Conservation (phyloP, 2,113 vertebrate species). For the Eretmochelys imbricata region DNA sequence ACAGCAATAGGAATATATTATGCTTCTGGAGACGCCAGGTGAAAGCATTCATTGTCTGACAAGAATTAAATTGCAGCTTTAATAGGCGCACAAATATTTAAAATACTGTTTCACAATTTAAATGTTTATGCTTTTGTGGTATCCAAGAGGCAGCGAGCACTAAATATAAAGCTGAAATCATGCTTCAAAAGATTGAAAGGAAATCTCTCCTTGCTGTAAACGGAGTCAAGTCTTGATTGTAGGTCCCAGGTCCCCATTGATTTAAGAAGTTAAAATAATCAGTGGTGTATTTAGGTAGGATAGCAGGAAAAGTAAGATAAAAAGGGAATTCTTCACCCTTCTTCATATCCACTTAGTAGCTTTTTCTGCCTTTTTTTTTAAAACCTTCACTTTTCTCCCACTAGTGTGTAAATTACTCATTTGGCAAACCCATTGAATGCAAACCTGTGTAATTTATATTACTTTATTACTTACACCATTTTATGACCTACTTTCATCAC, state of each 20-base stretch:
- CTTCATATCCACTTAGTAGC: neutral
- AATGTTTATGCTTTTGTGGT: neutral
- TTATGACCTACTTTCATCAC: conserved; percentile 32
- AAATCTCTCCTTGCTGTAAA: neutral
- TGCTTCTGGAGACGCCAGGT: neutral
- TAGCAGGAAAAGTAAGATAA: neutral
- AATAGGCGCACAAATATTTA: neutral
- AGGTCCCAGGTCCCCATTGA: neutral
- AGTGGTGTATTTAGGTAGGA: neutral
- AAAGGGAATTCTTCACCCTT: neutral
- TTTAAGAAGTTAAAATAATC: neutral
- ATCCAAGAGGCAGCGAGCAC: neutral
- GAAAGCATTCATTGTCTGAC: neutral
- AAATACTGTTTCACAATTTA: neutral
- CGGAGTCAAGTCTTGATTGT: neutral
- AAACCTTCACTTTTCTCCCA: neutral
- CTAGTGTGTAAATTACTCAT: neutral
- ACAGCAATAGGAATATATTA: neutral
- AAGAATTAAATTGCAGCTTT: neutral
- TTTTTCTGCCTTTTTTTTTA: neutral
- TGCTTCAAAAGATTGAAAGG: neutral
- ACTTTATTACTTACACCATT: conserved; percentile 27
- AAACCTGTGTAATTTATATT: neutral
- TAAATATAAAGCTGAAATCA: neutral
- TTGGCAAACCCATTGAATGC: neutral